These are phyloP conservation scores for Microvelia longipes DNA, from an alignment of 1,140 invertebrate species.

Conservation along the genomic window DNA sequence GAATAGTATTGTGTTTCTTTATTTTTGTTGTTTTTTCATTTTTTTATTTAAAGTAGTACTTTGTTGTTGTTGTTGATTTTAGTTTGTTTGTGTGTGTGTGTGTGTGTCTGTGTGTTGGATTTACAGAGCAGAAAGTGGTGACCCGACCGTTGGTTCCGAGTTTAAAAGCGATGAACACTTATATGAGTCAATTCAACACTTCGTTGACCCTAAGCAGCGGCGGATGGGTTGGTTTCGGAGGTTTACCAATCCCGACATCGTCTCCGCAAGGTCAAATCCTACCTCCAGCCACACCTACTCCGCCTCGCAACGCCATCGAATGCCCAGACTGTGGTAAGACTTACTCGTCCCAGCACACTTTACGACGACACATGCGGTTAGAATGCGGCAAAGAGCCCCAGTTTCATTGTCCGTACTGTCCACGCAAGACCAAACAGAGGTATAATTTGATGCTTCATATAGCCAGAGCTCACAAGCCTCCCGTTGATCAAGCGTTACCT, in stretches of 20 bases:
- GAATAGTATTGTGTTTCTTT: no score
- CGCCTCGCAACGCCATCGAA: constrained; percentile 6
- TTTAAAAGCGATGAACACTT: constrained; percentile 6
- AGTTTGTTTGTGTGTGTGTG: neutral
- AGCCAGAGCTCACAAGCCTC: constrained; percentile 15
- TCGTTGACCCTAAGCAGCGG: neutral
- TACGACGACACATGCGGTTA: constrained; percentile 36
- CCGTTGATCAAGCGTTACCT: constrained; percentile 4
- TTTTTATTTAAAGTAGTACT: no score
- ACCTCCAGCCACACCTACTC: neutral
- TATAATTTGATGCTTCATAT: constrained; percentile 22
- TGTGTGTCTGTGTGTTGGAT: neutral
- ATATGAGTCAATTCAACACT: constrained; percentile 3
- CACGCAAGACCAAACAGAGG: constrained; percentile 31
- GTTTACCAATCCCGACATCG: neutral
- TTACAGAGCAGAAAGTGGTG: constrained; percentile 10
- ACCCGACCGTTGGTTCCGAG: constrained; percentile 10
- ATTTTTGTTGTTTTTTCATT: no score
- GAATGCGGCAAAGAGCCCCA: constrained; percentile 36
- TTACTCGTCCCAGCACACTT: constrained; percentile 35
- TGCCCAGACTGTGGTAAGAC: constrained; percentile 38
- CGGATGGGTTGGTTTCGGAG: neutral
- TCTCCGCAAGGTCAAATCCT: no score
- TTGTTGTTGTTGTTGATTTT: neutral
- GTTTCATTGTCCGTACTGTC: constrained; percentile 33